These are phyloP conservation scores for Eumeta japonica DNA, from an alignment of 1,140 invertebrate species.

Conservation along the genomic window DNA sequence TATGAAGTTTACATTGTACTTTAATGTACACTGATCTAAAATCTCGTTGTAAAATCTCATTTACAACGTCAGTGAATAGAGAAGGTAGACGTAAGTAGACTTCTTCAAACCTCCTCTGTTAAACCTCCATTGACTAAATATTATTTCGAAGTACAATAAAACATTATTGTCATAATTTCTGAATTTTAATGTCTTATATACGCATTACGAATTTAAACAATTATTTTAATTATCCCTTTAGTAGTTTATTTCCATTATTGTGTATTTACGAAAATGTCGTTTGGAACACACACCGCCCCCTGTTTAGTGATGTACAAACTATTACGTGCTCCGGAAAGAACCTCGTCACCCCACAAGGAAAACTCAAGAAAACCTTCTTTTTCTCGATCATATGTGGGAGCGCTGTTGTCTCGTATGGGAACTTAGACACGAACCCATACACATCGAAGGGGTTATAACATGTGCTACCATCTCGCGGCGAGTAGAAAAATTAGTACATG, in stretches of 20 bases:
- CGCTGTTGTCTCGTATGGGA: slow-evolving; percentile 18
- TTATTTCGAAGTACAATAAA: no score
- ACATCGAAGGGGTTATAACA: slow-evolving; percentile 7
- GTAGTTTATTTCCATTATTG: background rate
- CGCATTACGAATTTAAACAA: no score
- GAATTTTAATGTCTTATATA: no score
- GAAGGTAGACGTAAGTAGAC: no score
- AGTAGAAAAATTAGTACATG: slow-evolving; percentile 23
- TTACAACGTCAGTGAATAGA: no score
- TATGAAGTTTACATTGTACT: no score
- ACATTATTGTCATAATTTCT: no score
- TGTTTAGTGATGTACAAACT: slow-evolving; percentile 36
- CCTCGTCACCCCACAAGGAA: slow-evolving; percentile 23
- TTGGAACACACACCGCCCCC: slow-evolving; percentile 37
- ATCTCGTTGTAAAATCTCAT: no score
- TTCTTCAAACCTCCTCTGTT: no score
- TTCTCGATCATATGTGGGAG: slow-evolving; percentile 21
- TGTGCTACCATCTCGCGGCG: slow-evolving; percentile 39
- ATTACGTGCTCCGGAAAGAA: slow-evolving; percentile 28
- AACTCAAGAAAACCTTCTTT: slow-evolving; percentile 32
- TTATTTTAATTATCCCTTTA: no score
- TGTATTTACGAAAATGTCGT: background rate
- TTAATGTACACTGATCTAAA: no score
- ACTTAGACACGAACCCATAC: slow-evolving; percentile 14
- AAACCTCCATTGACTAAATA: no score